These are phyloP conservation scores for Gallinago solitaria DNA, from an alignment of 2,797 vertebrate species.

Conservation along the genomic window DNA sequence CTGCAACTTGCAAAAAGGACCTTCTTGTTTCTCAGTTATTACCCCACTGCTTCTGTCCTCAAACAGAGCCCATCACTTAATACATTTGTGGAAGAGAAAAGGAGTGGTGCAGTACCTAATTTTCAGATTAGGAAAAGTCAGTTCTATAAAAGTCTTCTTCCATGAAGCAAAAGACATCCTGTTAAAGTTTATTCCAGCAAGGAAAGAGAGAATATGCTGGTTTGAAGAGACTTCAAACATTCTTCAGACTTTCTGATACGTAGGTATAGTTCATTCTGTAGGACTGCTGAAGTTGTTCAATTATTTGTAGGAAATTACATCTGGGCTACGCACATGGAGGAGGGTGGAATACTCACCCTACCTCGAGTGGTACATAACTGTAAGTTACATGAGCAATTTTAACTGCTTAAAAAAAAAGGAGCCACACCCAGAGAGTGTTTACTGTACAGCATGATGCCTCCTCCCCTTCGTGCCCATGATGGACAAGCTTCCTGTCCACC, in stretches of 20 bases:
- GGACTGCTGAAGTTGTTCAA: neutral
- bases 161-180: neutral
- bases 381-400: neutral
- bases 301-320: neutral
- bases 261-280: neutral
- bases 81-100: neutral
- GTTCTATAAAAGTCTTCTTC: neutral
- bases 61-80: neutral
- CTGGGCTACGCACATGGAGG: neutral
- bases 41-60: neutral
- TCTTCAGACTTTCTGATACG: neutral
- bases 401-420: neutral
- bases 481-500: neutral
- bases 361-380: neutral
- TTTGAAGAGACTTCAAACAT: conserved; percentile 20
- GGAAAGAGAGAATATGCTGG: neutral
- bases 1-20: neutral
- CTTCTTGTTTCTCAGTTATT: neutral
- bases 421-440: neutral
- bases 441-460: neutral
- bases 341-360: neutral
- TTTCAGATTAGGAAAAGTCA: neutral
- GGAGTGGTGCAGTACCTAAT: neutral
- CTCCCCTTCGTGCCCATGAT: accelerated
- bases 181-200: neutral